Conservation (phyloP, 1,140 invertebrate genomes). For the Probaryconus sp. region DNA sequence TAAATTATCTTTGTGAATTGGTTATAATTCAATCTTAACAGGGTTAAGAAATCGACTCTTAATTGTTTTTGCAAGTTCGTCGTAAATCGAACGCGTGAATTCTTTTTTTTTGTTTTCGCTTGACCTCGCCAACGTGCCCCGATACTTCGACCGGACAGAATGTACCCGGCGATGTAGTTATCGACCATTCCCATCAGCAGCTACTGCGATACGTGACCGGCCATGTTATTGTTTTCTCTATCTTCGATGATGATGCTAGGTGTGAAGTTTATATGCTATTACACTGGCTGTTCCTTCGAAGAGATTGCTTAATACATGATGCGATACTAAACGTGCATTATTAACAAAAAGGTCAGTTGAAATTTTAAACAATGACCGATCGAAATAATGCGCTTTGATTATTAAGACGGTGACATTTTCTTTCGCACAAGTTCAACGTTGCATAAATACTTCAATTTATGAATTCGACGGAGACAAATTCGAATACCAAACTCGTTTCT, state of each 20-base stretch:
- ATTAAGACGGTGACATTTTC: slow-evolving; percentile 5
- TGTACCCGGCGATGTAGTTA: slow-evolving; percentile 48
- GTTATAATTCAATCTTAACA: slow-evolving; percentile 60
- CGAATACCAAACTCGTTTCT: too few species aligned
- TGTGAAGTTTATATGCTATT: slow-evolving; percentile 64
- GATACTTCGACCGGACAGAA: slow-evolving; percentile 50
- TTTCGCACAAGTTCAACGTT: too few species aligned
- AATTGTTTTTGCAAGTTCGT: slow-evolving; percentile 61
- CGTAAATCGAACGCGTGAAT: slow-evolving; percentile 59
- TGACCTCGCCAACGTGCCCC: slow-evolving; percentile 59
- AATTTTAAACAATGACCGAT: slow-evolving; percentile 7
- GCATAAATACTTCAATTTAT: too few species aligned
- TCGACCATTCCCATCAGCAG: slow-evolving; percentile 64
- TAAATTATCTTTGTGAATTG: slow-evolving; percentile 47
- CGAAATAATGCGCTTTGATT: background rate
- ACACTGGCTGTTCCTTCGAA: slow-evolving; percentile 53
- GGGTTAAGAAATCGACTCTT: slow-evolving; percentile 60
- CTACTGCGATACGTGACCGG: slow-evolving; percentile 63
- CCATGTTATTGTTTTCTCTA: slow-evolving; percentile 61
- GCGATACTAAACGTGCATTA: slow-evolving; percentile 52
- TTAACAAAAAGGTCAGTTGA: slow-evolving; percentile 28
- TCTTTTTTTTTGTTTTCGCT: slow-evolving; percentile 52
- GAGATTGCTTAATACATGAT: slow-evolving; percentile 60
- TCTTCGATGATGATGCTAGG: slow-evolving; percentile 60
- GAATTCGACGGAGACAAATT: too few species aligned